Percentiles rank a stretch among this genome's conserved stretches.
Conservation (phyloP, 2,113 vertebrate species). For the Ageneiosus marmoratus region DNA sequence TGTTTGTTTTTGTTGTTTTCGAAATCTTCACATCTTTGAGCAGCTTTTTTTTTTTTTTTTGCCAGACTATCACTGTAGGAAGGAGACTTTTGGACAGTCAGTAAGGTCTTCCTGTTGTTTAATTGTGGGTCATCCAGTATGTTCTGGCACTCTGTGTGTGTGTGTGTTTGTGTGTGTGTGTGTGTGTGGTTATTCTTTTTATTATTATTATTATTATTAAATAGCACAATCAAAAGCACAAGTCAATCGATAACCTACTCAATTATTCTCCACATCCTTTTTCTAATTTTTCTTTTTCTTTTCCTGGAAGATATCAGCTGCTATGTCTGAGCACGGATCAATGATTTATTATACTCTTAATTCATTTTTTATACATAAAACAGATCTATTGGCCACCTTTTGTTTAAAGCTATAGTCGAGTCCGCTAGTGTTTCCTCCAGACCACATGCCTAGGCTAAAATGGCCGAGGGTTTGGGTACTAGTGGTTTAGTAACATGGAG, state of each 20-base stretch:
- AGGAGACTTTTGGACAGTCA: not conserved
- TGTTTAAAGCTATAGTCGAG: not conserved
- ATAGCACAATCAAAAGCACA: not conserved
- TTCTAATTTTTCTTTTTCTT: not conserved
- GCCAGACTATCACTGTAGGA: slow-evolving; percentile 43
- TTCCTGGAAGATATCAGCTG: not conserved
- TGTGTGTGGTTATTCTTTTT: not conserved
- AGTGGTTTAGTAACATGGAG: too few species aligned
- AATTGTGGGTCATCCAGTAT: not conserved
- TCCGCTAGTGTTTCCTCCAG: not conserved
- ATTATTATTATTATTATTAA: not conserved
- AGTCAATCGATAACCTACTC: not conserved
- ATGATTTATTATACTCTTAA: not conserved
- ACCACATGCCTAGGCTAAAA: not conserved
- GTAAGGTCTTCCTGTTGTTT: slow-evolving; percentile 30
- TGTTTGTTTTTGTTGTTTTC: slow-evolving; percentile 1
- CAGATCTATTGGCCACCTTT: not conserved
- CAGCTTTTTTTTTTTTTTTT: slow-evolving; percentile 48
- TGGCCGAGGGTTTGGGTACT: not conserved
- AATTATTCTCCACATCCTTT: too few species aligned
- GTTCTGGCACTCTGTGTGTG: not conserved
- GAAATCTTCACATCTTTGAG: slow-evolving; percentile 18
- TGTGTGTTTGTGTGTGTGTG: not conserved
- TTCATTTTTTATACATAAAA: not conserved
- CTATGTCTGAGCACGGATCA: not conserved